These are phyloP conservation scores for Latheticus oryzae DNA, from an alignment of 2,888 invertebrate genomes.

Conservation along the genomic window DNA sequence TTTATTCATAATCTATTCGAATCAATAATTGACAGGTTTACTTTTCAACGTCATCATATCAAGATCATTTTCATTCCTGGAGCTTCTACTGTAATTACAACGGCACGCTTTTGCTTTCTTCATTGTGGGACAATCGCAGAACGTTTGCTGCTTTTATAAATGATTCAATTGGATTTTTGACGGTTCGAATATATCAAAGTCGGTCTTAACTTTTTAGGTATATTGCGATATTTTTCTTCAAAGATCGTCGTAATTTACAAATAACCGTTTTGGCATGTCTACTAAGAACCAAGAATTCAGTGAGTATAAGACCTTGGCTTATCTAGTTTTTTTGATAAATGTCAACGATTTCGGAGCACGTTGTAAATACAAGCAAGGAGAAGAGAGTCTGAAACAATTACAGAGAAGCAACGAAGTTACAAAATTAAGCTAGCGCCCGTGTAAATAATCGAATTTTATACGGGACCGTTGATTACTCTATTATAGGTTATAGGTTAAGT, in stretches of 20 bases:
- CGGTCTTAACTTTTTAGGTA: conserved; percentile 43
- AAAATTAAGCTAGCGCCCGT: conserved; percentile 18
- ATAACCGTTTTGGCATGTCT: conserved; percentile 37
- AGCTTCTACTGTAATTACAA: conserved; percentile 31
- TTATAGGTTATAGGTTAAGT: conserved; percentile 41
- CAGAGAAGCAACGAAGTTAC: conserved; percentile 5
- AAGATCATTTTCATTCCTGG: conserved; percentile 20
- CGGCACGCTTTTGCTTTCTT: conserved; percentile 21
- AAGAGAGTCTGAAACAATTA: conserved; percentile 11
- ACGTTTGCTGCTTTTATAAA: conserved; percentile 39
- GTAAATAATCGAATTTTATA: conserved; percentile 35
- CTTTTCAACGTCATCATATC: conserved; percentile 29
- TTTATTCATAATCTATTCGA: conserved; percentile 32
- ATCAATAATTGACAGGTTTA: conserved; percentile 33
- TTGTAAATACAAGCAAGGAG: conserved; percentile 8
- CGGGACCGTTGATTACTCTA: conserved; percentile 33
- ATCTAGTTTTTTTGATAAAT: conserved; percentile 32
- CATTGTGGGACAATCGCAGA: conserved; percentile 37
- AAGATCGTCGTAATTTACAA: conserved; percentile 39
- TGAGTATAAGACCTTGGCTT: conserved; percentile 22
- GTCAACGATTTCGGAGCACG: conserved; percentile 12
- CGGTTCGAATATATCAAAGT: conserved; percentile 41
- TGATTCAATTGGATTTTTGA: conserved; percentile 45
- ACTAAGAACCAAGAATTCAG: conserved; percentile 16
- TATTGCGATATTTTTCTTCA: conserved; percentile 45